Conservation (phyloP, 2,113 vertebrate species). For the Crotalus horridus region DNA sequence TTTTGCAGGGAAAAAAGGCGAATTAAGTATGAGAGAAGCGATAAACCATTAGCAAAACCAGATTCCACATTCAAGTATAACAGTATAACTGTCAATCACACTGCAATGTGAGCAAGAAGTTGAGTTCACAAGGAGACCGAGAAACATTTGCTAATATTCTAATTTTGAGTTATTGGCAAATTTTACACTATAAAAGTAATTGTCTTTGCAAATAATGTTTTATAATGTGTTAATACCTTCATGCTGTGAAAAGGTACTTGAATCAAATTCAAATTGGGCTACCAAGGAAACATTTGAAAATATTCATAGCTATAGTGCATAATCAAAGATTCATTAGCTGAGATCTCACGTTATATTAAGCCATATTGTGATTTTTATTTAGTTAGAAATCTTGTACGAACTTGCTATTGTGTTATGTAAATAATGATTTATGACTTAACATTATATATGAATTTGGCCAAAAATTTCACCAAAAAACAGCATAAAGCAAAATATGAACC, state of each 20-base stretch:
- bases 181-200: not conserved
- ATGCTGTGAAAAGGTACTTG: not conserved
- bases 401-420: not conserved
- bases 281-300: not conserved
- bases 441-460: not conserved
- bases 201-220: not conserved
- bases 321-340: not conserved
- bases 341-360: not conserved
- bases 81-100: not conserved
- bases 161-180: not conserved
- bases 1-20: too few species aligned
- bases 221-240: not conserved
- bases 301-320: not conserved
- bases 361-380: not conserved
- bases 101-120: not conserved
- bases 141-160: not conserved
- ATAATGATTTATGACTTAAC: not conserved
- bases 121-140: not conserved
- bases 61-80: not conserved
- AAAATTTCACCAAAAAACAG: not conserved
- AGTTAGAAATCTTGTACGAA: not conserved
- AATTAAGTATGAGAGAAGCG: not conserved
- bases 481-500: not conserved
- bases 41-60: not conserved
- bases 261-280: not conserved